Evolutionary conservation across 2,888 invertebrate species (phyloP), one percentile per base, ranked within the genome.

Genomic region (Synanthedon tipuliformis): DNA sequence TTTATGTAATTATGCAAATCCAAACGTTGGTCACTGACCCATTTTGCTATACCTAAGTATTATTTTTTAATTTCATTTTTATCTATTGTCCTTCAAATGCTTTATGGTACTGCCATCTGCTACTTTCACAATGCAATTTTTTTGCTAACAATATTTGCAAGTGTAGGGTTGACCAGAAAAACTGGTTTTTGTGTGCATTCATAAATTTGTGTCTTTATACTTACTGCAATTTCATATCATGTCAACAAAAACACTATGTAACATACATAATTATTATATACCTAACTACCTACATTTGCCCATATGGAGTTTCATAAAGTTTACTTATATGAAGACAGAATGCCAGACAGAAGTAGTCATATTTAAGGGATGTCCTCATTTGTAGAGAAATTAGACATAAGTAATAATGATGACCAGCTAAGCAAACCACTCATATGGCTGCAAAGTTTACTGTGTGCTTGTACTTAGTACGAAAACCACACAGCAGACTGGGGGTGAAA

Each of bases 81-180:
- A 45, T 45, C 45, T 45, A 12, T 45, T 45, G 45, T 45, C 13
- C 5, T 12, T 45, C 13, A 11, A 45, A 7, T 45, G 45, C 45
- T 13, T 45, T 45, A 45, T 45, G 13, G 8, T 13, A 13, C 63
- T 66, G 64, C 75, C 84, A 84, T 81, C 83, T 83, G 84, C 75
- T 65, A 60, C 65, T 61, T 63, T 50, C 59, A 79, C 77, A 80
- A 74, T 73, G 74, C 72, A 76, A 62, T 70, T 75, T 73, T 75
- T 81, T 79, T 68, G 69, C 73, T 63, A 68, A 66, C 69, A 68
- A 68, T 73, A 73, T 80, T 79, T 55, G 79, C 78, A 65, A 76
- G 57, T 61, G 60, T 63, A 58, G 53, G 7, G 45, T n/a, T 45
- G n/a, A 62, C 65, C 62, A 60, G 64, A 64, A 60, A 68, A 79